Base-by-base conservation (phyloP, 1,140 invertebrate genomes). In the Eriosoma lanigerum region DNA sequence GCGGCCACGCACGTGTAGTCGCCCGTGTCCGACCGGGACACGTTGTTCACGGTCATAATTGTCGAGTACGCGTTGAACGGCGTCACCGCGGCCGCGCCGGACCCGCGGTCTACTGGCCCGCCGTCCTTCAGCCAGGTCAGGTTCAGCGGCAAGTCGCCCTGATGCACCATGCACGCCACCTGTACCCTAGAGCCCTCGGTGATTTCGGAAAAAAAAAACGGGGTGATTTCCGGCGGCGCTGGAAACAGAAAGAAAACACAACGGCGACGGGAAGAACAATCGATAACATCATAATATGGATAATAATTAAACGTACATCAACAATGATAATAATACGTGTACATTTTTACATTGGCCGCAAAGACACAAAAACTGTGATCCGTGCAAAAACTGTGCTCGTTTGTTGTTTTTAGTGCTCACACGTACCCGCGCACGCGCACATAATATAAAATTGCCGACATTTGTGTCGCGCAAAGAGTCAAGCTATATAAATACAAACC, bases 31-130 rank as follows among this genome's bases (percentile, higher is more conserved):
- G 56, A 64, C 8, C 93, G 94, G 46, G 90, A 91, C 62, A 96
- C 93, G 84, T 92, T 91, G 83, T 94, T 92, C 83, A 97, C 95
- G 81, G 94, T 92, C 83, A 97, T 89, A 81, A 93, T 92, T 82
- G 93, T 94, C 26, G 81, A 83, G 75, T 82, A 82, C 29, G 60
- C 72, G 82, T 85, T 85, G 82, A 84, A 84, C 52, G 82, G 82
- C 44, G 83, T 84, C 17, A 68, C 46, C 21, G 44, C 62, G 46
- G 64, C 78, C 17, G 26, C 88, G 87, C 89, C 12, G 82, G 60
- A 50, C 17, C 29, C 50, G 32, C 15, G 54, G 50, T 80, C 83
- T 86, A 84, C 85, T 17, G 32, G 70, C 46, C 85, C 86, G 21
- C 86, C 87, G 68, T 90, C 89, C 85, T 92, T 90, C 83, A 91